Base-by-base conservation (phyloP, 2,113 vertebrate genomes). In the Misgurnus anguillicaudatus region DNA sequence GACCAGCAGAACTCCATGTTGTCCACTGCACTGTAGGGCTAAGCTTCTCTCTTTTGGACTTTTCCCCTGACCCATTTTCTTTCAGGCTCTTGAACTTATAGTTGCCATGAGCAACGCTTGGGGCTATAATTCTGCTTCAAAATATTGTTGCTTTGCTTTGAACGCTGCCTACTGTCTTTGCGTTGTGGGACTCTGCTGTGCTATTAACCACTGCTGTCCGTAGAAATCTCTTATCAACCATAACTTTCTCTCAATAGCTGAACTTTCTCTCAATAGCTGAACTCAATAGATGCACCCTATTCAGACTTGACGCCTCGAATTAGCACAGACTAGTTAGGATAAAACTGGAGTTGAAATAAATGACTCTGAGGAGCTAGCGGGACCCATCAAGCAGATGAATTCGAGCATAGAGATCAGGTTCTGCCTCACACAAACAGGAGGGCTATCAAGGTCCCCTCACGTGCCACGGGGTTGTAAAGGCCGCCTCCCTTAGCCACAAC, bases 11-110 rank as follows among this genome's bases (percentile, higher is more conserved):
- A 45, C 77, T 63, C 78, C 82, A 84, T 83, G 81, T 82, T 83
- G 86, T 83, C 84, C 84, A 75, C 76, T 78, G 74, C 83, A 75
- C 82, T 39, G 85, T 65, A 84, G 80, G 87, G 74, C 82, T 83
- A 83, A 88, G 79, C 63, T 17, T 76, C 21, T 65, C 62, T 72
- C 48, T 51, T 74, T 63, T 72, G 70, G 64, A 79, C 48, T 66
- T 58, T 83, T 79, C 80, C 47, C 77, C 73, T 51, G 19, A 41
- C 60, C 80, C 42, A 19, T 86, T 71, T 81, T 83, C 82, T 84
- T 69, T 76, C 78, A 80, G 81, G 87, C 83, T 88, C 85, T 91
- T 90, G 87, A 91, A 90, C 88, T 86, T 88, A 88, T 86, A 79
- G 55, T 55, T 85, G 87, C 92, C 83, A 38, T 63, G 31, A 84